These are phyloP conservation scores for Agonopterix subpropinquella DNA, from an alignment of 2,888 invertebrate genomes.

Conservation along the genomic window DNA sequence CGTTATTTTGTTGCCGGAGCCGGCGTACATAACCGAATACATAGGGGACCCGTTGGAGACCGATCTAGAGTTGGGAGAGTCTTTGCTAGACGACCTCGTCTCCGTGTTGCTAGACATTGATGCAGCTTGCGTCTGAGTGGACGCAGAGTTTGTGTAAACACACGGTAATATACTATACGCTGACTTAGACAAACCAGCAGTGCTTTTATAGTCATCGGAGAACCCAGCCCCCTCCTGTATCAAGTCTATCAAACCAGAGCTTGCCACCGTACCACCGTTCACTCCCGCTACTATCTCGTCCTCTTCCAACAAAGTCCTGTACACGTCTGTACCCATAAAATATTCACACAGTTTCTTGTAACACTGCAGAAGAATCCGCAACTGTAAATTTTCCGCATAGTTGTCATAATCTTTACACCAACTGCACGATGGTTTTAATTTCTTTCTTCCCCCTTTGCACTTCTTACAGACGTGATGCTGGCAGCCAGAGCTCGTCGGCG, in stretches of 20 bases:
- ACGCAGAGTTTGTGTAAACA: conserved; percentile 80
- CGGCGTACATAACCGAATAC: conserved; percentile 88
- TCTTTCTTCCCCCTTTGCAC: conserved; percentile 90
- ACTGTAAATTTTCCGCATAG: conserved; percentile 87
- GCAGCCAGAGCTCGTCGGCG: conserved; percentile 85
- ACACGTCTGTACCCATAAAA: conserved; percentile 83
- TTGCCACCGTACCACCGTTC: conserved; percentile 68
- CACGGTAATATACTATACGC: conserved; percentile 85
- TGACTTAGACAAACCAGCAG: conserved; percentile 82
- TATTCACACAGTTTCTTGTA: conserved; percentile 93
- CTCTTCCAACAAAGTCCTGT: conserved; percentile 75
- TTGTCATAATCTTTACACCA: conserved; percentile 90
- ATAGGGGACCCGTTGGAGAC: conserved; percentile 60
- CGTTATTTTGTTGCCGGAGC: conserved; percentile 88
- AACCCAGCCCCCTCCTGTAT: conserved; percentile 88
- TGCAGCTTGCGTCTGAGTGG: conserved; percentile 57
- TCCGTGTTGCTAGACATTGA: conserved; percentile 49
- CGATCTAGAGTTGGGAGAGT: conserved; percentile 55
- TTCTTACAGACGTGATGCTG: conserved; percentile 92
- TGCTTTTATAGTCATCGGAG: conserved; percentile 84
- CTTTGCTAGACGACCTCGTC: conserved; percentile 42
- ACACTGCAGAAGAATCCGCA: conserved; percentile 88
- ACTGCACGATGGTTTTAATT: conserved; percentile 87
- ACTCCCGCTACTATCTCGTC: conserved; percentile 68
- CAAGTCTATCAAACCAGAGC: conserved; percentile 80